phyloP scores from a whole-genome alignment of 2,113 vertebrate genomes.

The Gallinago undulata region DNA sequence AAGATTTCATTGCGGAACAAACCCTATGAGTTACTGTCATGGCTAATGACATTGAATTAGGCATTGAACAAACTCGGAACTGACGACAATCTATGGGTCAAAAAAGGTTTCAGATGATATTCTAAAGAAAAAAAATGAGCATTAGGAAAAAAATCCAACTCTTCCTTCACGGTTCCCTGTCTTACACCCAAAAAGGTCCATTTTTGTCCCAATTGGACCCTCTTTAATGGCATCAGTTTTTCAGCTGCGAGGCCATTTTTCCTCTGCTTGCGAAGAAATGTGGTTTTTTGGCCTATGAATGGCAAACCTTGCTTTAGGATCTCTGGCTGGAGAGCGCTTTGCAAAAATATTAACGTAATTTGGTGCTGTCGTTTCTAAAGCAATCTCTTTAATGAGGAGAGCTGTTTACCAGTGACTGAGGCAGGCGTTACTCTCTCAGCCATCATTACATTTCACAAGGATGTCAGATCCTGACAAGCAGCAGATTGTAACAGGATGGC shows the following conservation, averaged over 20 bases:
- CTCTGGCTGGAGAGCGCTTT: not conserved
- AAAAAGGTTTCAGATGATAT: not conserved
- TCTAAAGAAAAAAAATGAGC: not conserved
- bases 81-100: not conserved
- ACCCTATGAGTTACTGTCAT: conserved; percentile 22
- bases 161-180: not conserved
- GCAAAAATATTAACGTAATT: conserved; percentile 54
- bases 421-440: conserved; percentile 44
- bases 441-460: conserved; percentile 69
- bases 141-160: not conserved
- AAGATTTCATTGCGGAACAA: not conserved
- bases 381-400: conserved; percentile 46
- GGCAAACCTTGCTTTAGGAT: not conserved
- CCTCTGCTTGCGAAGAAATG: not conserved
- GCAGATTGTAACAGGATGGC: conserved; percentile 64
- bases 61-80: conserved; percentile 2
- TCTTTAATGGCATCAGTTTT: not conserved
- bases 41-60: conserved; percentile 14
- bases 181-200: not conserved
- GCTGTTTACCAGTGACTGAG: conserved; percentile 52
- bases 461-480: conserved; percentile 68
- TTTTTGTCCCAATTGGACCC: not conserved
- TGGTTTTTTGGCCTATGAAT: not conserved
- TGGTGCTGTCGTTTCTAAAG: conserved; percentile 64
- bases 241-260: not conserved